phyloP scores from a whole-genome alignment of 2,888 invertebrate genomes.

The Oscheius myriophilus region DNA sequence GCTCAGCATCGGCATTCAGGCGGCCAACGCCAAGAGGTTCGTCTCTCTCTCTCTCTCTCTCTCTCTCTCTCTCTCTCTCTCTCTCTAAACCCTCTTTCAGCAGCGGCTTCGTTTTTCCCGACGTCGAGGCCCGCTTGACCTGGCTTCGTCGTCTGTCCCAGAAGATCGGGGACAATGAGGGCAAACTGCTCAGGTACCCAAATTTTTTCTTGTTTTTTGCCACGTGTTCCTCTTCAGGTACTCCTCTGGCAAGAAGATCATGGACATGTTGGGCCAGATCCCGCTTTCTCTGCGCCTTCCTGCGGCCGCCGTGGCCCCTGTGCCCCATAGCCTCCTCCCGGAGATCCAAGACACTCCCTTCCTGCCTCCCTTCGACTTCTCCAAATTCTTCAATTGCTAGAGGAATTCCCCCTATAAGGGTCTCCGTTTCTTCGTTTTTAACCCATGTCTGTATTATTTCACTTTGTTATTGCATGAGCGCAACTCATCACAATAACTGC shows the following conservation, averaged over 20 bases:
- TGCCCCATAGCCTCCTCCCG: neutral
- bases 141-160: constrained; percentile 16
- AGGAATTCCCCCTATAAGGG: neutral
- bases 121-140: constrained; percentile 26
- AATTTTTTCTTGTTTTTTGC: neutral
- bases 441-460: too few species aligned
- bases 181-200: constrained; percentile 3
- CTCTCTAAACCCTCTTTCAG: constrained; percentile 4
- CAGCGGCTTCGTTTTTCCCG: constrained; percentile 12
- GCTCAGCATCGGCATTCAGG: constrained; percentile 50
- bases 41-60: constrained; percentile 10
- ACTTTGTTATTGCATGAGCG: too few species aligned
- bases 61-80: constrained; percentile 10
- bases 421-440: too few species aligned
- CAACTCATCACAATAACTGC: too few species aligned
- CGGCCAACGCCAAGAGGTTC: constrained; percentile 33
- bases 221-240: constrained; percentile 26
- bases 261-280: constrained; percentile 17
- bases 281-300: neutral
- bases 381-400: neutral
- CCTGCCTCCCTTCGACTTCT: neutral
- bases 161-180: constrained; percentile 13
- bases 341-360: neutral
- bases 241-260: constrained; percentile 34
- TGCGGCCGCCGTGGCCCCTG: neutral